A percentile compares a stretch with the other conserved stretches of the same genome.
Conservation (phyloP, 2,113 vertebrate genomes). For the Chionomys nivalis region DNA sequence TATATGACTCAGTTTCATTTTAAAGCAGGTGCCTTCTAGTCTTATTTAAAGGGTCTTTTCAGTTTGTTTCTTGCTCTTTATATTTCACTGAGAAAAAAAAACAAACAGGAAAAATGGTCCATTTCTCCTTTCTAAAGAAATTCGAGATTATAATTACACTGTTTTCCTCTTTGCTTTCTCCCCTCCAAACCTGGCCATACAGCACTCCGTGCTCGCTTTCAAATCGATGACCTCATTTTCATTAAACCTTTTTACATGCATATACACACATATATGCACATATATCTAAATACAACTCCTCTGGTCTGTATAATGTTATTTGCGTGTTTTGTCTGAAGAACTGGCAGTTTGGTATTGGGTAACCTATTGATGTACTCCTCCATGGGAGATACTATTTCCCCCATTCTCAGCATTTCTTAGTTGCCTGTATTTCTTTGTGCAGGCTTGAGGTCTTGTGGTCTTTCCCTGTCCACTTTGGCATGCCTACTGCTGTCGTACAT, state of each 20-base stretch:
- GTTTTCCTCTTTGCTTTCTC: not conserved
- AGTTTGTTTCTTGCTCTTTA: not conserved
- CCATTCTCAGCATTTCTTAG: not conserved
- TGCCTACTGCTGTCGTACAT: too few species aligned
- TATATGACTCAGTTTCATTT: constrained; percentile 13
- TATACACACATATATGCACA: too few species aligned
- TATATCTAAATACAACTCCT: not conserved
- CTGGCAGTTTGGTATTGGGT: not conserved
- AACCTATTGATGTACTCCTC: not conserved
- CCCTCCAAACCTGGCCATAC: too few species aligned
- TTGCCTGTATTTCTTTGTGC: not conserved
- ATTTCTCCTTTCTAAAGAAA: not conserved
- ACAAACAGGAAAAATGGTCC: not conserved
- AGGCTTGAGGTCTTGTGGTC: not conserved
- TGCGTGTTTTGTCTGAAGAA: not conserved
- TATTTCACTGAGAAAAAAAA: not conserved
- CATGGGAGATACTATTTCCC: not conserved
- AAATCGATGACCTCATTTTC: not conserved
- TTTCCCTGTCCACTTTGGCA: not conserved
- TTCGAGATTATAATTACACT: too few species aligned
- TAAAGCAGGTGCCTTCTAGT: not conserved
- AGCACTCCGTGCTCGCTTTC: not conserved
- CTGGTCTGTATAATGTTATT: not conserved
- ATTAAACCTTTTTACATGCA: not conserved
- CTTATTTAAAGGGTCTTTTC: constrained; percentile 40